Evolutionary conservation across 2,797 vertebrate species (phyloP).

Genomic region (Falco peregrinus): DNA sequence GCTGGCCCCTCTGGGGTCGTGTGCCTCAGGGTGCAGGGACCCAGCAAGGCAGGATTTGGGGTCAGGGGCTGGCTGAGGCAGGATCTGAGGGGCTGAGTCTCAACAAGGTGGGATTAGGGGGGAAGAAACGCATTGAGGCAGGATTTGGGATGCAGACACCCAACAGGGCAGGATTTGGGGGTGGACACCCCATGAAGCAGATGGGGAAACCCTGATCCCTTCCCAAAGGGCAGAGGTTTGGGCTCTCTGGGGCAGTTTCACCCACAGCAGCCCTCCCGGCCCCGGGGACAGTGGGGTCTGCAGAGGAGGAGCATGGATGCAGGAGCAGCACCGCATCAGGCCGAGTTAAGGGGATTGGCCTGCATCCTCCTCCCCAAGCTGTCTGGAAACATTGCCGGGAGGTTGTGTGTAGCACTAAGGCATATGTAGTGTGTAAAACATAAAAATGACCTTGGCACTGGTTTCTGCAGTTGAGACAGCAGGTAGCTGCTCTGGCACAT

Average conservation of each 20-base stretch:
- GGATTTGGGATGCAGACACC: not conserved
- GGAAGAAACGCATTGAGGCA: not conserved
- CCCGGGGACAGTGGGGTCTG: not conserved
- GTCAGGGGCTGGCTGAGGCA: rapidly evolving
- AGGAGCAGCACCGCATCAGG: not conserved
- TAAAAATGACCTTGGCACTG: not conserved
- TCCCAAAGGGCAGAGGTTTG: not conserved
- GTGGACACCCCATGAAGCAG: not conserved
- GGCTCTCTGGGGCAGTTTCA: rapidly evolving
- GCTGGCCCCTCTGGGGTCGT: not conserved
- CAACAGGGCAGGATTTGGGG: not conserved
- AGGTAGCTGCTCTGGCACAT: not conserved
- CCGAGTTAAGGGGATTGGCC: not conserved
- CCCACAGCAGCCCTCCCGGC: not conserved
- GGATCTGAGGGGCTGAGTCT: not conserved
- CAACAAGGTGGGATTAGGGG: not conserved
- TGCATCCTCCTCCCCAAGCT: not conserved
- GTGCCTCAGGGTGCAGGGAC: not conserved
- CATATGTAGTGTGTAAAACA: rapidly evolving
- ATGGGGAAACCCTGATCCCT: rapidly evolving
- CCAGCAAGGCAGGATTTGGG: not conserved
- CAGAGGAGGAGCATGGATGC: not conserved
- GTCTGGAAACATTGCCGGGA: not conserved
- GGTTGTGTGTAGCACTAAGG: not conserved
- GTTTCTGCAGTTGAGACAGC: not conserved